Percentiles rank a stretch among this genome's conserved stretches.
Conservation (phyloP, 2,113 vertebrate species). For the Vulpes ferrilata region DNA sequence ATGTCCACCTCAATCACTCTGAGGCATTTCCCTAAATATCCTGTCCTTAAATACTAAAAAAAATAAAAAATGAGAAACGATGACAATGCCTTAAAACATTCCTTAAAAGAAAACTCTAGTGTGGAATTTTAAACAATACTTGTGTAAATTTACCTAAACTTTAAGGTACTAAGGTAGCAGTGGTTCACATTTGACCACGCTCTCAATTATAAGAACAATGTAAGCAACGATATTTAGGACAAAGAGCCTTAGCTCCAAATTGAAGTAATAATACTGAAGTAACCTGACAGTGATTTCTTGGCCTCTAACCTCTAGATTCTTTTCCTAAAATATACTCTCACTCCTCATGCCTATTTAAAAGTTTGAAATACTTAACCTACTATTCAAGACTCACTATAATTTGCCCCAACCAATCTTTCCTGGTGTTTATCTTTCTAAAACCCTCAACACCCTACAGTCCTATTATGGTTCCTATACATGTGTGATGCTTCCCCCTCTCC, state of each 20-base stretch:
- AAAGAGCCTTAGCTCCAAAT: neutral
- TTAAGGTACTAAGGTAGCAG: neutral
- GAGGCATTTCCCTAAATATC: neutral
- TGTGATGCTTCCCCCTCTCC: fast-evolving
- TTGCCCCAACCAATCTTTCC: neutral
- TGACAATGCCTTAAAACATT: neutral
- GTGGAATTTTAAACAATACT: neutral
- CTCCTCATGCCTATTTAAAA: neutral
- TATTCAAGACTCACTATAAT: neutral
- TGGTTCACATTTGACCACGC: neutral
- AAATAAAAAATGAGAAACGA: neutral
- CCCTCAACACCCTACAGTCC: fast-evolving
- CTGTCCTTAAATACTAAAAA: neutral
- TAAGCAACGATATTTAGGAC: neutral
- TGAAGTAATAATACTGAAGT: neutral
- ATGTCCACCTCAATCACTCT: neutral
- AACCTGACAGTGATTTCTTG: neutral
- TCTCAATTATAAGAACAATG: neutral
- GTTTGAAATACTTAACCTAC: neutral
- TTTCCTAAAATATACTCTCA: neutral
- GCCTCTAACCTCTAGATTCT: neutral
- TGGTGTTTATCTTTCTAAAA: neutral
- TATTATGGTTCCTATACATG: fast-evolving
- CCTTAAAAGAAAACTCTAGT: neutral
- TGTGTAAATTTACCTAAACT: neutral